Evolutionary conservation across 1,140 invertebrate genomes (phyloP), one percentile per base, ranked within the genome.

Genomic region (Cylas formicarius): DNA sequence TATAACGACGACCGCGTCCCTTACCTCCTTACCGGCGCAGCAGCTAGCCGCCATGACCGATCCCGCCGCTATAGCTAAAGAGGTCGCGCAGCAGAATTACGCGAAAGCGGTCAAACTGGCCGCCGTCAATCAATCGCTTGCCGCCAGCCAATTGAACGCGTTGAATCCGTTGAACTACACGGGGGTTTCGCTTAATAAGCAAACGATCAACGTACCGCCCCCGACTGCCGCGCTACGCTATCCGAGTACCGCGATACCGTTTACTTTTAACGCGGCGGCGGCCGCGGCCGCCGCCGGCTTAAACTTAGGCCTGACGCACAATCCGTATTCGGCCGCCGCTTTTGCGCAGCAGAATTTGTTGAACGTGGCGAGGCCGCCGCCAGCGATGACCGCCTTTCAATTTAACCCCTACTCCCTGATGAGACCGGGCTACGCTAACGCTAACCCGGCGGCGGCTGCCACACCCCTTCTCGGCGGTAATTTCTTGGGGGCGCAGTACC

Each of bases 31-130:
- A 48, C 44, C 45, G 21, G 57, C 44, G 41, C 48, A 47, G 18
- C 28, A 41, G 4, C 24, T 36, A 8, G 37, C 62, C 29, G 61
- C 72, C 18, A 20, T 36, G 4, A 28, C 31, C 11, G 78, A 81
- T 63, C 73, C 75, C 1, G 78, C 77, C 5, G 62, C 76, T 10
- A 53, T 83, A 19, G 81, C 82, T 52, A 84, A 84, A 57, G 82
- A 84, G 55, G 79, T 83, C 36, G 81, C 82, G 19, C 82, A 84
- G 55, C 83, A 84, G 65, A 84, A 81, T 57, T 84, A 84, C 61
- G 80, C 81, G 10, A 80, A 77, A 52, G 75, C 74, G 0, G 61
- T 80, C 17, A 82, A 81, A 54, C 58, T 78, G 26, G 78, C 77
- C 2, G 74, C 73, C 20, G 70, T 68, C 6, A 62, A 59, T 55